phyloP scores from a whole-genome alignment of 2,888 invertebrate genomes.

The Apoderus coryli region DNA sequence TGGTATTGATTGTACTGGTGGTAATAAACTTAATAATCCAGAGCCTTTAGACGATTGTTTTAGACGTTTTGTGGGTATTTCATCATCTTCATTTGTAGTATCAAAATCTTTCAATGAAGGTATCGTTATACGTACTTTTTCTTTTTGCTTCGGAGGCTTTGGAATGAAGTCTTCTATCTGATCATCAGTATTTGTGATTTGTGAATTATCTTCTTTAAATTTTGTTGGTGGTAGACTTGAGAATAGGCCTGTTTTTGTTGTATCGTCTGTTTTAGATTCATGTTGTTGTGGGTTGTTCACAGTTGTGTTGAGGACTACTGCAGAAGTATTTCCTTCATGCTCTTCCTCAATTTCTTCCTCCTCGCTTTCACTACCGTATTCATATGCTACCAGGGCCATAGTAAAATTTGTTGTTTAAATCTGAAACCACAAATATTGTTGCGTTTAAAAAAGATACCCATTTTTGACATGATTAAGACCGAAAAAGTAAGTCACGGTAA shows the following conservation, averaged over 20 bases:
- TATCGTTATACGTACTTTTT: slow-evolving; percentile 24
- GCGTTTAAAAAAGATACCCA: too few relatives aligned
- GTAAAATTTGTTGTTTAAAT: too few relatives aligned
- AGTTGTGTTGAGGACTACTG: slow-evolving; percentile 2
- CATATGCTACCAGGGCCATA: slow-evolving; percentile 26
- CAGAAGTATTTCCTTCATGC: slow-evolving; percentile 4
- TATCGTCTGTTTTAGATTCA: background rate
- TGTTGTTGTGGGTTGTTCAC: slow-evolving; percentile 8
- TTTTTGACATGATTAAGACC: too few relatives aligned
- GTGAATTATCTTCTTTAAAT: slow-evolving; percentile 3
- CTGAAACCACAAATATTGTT: too few relatives aligned
- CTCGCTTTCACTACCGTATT: slow-evolving; percentile 22
- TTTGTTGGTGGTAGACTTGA: slow-evolving; percentile 21
- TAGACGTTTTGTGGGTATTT: slow-evolving; percentile 18
- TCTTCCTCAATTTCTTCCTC: slow-evolving; percentile 19
- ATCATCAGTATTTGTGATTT: slow-evolving; percentile 16
- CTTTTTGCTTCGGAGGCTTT: slow-evolving; percentile 18
- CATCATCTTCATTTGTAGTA: slow-evolving; percentile 18
- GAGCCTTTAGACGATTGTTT: slow-evolving; percentile 20
- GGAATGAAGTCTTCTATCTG: slow-evolving; percentile 26
- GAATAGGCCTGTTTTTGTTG: slow-evolving; percentile 15
- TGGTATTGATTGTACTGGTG: slow-evolving; percentile 23
- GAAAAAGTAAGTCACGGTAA: too few relatives aligned
- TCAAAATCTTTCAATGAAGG: slow-evolving; percentile 24
- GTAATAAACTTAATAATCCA: slow-evolving; percentile 23